Conservation (phyloP, 2,888 invertebrate genomes). For the Lampropteryx suffumata region DNA sequence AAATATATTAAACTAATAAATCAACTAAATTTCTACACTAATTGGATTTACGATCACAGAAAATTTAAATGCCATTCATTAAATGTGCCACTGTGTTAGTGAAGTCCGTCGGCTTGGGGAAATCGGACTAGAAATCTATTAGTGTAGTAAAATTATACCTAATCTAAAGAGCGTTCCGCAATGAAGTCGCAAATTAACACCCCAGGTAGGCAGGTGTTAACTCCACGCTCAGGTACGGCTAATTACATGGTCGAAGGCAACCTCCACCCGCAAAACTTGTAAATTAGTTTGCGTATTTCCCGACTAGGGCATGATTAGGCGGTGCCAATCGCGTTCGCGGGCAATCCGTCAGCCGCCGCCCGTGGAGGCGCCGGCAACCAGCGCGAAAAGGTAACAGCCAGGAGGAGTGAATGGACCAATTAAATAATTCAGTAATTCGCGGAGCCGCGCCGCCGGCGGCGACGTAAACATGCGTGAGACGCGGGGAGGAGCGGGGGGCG, state of each 20-base stretch:
- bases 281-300: constrained; percentile 41
- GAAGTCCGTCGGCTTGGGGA: no score
- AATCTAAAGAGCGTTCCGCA: not conserved
- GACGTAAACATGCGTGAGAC: constrained; percentile 81
- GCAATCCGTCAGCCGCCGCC: constrained; percentile 71
- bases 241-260: constrained; percentile 19
- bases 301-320: constrained; percentile 61
- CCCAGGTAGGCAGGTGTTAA: constrained; percentile 1
- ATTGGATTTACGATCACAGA: no score
- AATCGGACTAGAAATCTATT: no score
- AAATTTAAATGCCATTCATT: no score
- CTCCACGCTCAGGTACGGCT: constrained; percentile 8
- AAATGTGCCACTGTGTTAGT: no score
- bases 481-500: constrained; percentile 52
- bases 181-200: not conserved
- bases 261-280: constrained; percentile 36
- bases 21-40: no score
- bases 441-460: constrained; percentile 68
- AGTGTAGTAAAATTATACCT: no score
- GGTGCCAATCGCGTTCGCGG: constrained; percentile 58
- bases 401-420: constrained; percentile 80
- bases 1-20: no score
- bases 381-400: constrained; percentile 76
- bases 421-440: constrained; percentile 82
- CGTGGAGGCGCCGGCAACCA: constrained; percentile 53